Evolutionary conservation across 2,888 invertebrate genomes (phyloP), one percentile per base, ranked within the genome.

Genomic region (Heliconius charithonia): DNA sequence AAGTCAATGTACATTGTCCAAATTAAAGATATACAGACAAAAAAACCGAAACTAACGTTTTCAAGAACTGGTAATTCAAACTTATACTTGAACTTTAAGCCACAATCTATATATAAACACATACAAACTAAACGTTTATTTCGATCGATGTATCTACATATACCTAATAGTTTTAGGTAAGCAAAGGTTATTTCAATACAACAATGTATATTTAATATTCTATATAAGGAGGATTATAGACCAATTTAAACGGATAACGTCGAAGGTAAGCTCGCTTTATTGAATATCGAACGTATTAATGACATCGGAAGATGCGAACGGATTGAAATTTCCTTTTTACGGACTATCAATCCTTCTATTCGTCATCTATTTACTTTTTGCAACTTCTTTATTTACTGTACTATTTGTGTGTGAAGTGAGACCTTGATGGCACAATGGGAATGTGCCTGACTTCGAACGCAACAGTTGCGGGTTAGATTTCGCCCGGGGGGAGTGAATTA

Each of bases 251-350:
- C 22, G 74, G 73, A 78, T 74, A 67, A 69, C 59, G 67, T 41
- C 45, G 59, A 27, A 41, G 59, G 45, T 67, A 62, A 78, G 74
- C 41, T 78, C 22, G 27, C 51, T 72, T 32, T 77, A 72, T 72
- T 37, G 56, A 66, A 77, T 77, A 77, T n/a, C n/a, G n/a, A n/a
- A n/a, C 76, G 27, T 71, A 70, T 71, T 76, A 65, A 71, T 65
- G 76, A n/a, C 41, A 56, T 65, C 65, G 25, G 16, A 45, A 66
- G 66, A 51, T 56, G 29, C 51, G 75, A 66, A 51, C 74, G 74
- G 74, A 74, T 74, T 74, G 45, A 65, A 63, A 74, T 74, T 74
- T 74, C 74, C 74, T 74, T 74, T 74, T 74, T 74, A 74, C 65
- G 27, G 41, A 63, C 62, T 65, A 65, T 63, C 16, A 45, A 65